Evolutionary conservation across 1,140 invertebrate species (phyloP).

Genomic region (Cotesia typhae): DNA sequence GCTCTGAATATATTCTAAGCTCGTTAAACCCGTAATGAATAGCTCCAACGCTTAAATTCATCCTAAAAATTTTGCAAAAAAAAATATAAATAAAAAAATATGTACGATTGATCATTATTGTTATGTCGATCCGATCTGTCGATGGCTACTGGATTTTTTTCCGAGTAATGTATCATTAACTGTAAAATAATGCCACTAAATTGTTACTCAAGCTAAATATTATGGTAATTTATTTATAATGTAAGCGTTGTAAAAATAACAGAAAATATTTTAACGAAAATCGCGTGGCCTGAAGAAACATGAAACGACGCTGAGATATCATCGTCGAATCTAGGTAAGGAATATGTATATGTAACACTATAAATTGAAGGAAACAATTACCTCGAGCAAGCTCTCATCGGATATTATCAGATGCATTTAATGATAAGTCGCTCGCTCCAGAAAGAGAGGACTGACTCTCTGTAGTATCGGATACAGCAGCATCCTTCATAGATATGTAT

Average conservation of each 20-base stretch:
- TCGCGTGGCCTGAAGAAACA: conserved; percentile 49
- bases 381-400: conserved; percentile 38
- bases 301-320: conserved; percentile 56
- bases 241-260: conserved; percentile 18
- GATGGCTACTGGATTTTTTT: too few species aligned
- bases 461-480: background rate
- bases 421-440: conserved; percentile 52
- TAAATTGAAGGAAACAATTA: conserved; percentile 62
- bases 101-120: too few species aligned
- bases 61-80: too few species aligned
- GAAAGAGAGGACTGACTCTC: conserved; percentile 27
- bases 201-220: background rate
- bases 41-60: too few species aligned
- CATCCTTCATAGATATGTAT: too few species aligned
- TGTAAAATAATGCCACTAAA: background rate
- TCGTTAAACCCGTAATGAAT: too few species aligned
- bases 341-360: conserved; percentile 55
- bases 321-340: conserved; percentile 40
- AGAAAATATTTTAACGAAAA: background rate
- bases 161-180: background rate
- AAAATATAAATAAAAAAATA: too few species aligned
- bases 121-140: too few species aligned
- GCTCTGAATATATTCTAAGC: too few species aligned
- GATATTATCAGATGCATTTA: conserved; percentile 50
- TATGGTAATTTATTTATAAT: too few species aligned